Evolutionary conservation across 2,888 invertebrate genomes (phyloP).

Genomic region (Rotaria sp.): DNA sequence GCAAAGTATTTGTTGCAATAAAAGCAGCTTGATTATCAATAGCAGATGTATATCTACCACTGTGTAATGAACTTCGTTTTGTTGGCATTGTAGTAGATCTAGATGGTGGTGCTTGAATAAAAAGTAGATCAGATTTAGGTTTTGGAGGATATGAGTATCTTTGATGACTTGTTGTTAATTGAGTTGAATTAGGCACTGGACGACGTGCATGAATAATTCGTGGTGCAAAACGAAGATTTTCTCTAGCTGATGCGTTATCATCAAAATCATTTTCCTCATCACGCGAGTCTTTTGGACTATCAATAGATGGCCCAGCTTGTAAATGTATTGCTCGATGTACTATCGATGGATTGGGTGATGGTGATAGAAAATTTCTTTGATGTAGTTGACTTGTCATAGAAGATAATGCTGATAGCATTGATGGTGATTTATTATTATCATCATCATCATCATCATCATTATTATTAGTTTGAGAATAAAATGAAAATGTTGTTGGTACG

Average conservation of each 20-base stretch:
- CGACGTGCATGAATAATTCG: neutral
- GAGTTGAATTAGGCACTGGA: neutral
- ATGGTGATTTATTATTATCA: conserved; percentile 3
- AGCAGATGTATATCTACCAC: neutral
- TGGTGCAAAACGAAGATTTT: neutral
- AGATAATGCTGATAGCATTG: neutral
- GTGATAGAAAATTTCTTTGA: neutral
- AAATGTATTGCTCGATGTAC: neutral
- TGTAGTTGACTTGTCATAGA: neutral
- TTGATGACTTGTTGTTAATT: neutral
- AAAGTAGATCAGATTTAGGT: neutral
- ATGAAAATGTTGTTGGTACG: neutral
- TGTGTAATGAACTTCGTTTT: neutral
- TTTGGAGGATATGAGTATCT: neutral
- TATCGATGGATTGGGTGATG: neutral
- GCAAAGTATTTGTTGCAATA: neutral
- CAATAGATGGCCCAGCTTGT: neutral
- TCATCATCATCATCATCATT: neutral
- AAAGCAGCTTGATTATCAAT: neutral
- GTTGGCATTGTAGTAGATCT: neutral
- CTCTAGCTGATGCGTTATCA: neutral
- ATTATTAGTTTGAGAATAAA: neutral
- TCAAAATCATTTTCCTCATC: neutral
- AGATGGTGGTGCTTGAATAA: neutral
- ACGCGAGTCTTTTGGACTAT: neutral